A percentile compares a stretch with the other conserved stretches of the same genome.
phyloP scores from a whole-genome alignment of 2,888 invertebrate species.

The Tanaodytes sp. region DNA sequence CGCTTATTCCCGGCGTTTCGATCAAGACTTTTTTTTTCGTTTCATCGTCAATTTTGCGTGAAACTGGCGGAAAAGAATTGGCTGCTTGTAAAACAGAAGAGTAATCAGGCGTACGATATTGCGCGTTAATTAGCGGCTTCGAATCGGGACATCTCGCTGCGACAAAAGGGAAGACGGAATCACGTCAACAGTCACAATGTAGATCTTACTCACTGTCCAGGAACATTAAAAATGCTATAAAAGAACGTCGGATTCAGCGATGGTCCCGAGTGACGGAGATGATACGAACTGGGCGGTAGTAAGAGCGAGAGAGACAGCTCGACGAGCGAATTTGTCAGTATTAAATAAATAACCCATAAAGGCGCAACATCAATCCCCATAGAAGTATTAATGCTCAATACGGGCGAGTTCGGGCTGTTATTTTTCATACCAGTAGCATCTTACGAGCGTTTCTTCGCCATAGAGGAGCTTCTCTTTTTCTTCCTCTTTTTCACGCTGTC shows the following conservation, averaged over 20 bases:
- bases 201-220: conserved; percentile 54
- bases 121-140: background rate
- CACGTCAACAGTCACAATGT: conserved; percentile 22
- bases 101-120: too few relatives aligned
- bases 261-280: conserved; percentile 30
- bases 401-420: conserved; percentile 67
- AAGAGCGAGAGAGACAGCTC: conserved; percentile 19
- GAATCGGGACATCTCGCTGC: background rate
- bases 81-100: too few relatives aligned
- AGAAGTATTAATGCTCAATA: conserved; percentile 72
- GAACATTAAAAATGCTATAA: conserved; percentile 67
- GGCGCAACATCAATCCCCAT: conserved; percentile 70
- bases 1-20: too few relatives aligned
- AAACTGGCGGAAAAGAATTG: too few relatives aligned
- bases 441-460: conserved; percentile 60
- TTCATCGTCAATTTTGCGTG: too few relatives aligned
- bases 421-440: conserved; percentile 70
- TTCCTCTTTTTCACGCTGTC: conserved; percentile 57
- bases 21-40: too few relatives aligned
- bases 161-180: conserved; percentile 7
- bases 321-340: conserved; percentile 67
- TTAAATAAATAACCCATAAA: conserved; percentile 74
- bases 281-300: conserved; percentile 16
- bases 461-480: conserved; percentile 56
- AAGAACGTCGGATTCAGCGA: conserved; percentile 58